These are phyloP conservation scores for Hestina assimilis DNA, from an alignment of 1,140 invertebrate genomes.

Conservation along the genomic window DNA sequence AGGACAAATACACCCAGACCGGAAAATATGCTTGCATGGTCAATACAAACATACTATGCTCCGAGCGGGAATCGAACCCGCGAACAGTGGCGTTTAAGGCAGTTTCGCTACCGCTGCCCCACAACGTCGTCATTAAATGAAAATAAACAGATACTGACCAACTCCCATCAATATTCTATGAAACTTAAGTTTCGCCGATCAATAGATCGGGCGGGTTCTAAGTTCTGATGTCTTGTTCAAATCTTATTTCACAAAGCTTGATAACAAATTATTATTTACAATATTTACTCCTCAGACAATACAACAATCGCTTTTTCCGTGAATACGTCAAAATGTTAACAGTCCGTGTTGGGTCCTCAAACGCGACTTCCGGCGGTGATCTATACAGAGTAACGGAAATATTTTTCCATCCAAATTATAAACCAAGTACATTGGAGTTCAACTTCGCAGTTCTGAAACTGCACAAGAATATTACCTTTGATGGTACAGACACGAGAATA, in stretches of 20 bases:
- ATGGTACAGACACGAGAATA: constrained; percentile 20
- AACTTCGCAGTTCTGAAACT: constrained; percentile 59
- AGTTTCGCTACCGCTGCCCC: too few species aligned
- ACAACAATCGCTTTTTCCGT: constrained; percentile 66
- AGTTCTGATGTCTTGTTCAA: not conserved
- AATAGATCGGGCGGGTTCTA: too few species aligned
- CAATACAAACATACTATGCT: too few species aligned
- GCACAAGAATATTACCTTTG: constrained; percentile 53
- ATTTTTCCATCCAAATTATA: constrained; percentile 70
- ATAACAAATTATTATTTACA: not conserved
- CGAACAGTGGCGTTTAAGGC: too few species aligned
- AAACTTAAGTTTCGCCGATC: too few species aligned
- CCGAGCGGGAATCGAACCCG: too few species aligned
- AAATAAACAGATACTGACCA: too few species aligned
- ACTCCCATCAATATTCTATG: too few species aligned
- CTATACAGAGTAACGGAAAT: constrained; percentile 53
- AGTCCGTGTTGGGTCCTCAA: constrained; percentile 53
- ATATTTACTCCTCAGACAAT: constrained; percentile 45
- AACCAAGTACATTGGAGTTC: constrained; percentile 56
- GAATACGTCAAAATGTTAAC: constrained; percentile 65
- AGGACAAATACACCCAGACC: too few species aligned
- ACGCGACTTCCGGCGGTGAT: constrained; percentile 59
- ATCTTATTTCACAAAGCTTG: not conserved
- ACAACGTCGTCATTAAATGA: too few species aligned
- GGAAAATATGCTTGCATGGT: too few species aligned